Percentiles rank a stretch among this genome's conserved stretches.
Conservation (phyloP, 35 echinoderm and acorn worm species). For the Eucidaris tribuloides region DNA sequence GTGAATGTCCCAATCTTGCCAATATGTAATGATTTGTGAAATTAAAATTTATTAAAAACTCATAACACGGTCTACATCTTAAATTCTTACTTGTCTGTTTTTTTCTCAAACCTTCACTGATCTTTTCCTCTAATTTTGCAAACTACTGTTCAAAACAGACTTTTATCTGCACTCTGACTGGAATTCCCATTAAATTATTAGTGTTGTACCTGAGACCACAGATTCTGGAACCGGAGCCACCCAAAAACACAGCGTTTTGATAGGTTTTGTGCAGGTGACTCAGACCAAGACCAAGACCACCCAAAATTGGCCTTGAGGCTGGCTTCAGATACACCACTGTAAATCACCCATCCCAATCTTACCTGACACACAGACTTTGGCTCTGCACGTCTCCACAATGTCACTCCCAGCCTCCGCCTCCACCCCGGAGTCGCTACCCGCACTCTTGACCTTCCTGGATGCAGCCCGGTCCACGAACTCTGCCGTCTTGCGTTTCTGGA, state of each 20-base stretch:
- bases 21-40: no score
- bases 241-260: neutral
- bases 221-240: neutral
- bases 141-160: no score
- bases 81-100: no score
- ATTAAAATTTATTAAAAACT: no score
- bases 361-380: conserved; percentile 77
- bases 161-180: no score
- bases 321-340: neutral
- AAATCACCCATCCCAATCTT: no score
- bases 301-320: neutral
- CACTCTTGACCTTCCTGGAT: conserved; percentile 20
- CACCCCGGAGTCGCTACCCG: conserved; percentile 6
- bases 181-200: neutral
- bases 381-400: conserved; percentile 58
- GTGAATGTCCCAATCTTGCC: no score
- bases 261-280: neutral
- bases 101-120: no score
- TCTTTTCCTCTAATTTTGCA: no score
- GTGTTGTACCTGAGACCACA: neutral
- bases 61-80: no score
- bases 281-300: no score
- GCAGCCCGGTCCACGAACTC: conserved; percentile 64
- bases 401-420: neutral
- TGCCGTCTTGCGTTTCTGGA: conserved; percentile 84